These are phyloP conservation scores for Notarius quadriscutis DNA, from an alignment of 2,113 vertebrate species.

Conservation along the genomic window DNA sequence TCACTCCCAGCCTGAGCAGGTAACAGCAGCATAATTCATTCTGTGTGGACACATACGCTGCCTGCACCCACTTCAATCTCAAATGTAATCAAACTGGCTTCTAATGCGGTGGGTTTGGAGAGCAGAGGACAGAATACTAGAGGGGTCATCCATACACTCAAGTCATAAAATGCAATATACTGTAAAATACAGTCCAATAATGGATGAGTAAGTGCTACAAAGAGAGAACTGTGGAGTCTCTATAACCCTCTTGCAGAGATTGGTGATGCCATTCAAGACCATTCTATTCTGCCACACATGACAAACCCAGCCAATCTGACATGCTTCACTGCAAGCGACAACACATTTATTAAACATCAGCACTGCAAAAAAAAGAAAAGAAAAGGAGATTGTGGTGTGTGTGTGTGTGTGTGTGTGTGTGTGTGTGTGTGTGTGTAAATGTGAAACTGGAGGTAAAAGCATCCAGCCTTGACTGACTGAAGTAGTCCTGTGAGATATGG, in stretches of 20 bases:
- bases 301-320: constrained; percentile 42
- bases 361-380: constrained; percentile 23
- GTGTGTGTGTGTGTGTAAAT: constrained; percentile 26
- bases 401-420: constrained; percentile 10
- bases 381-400: background rate
- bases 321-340: constrained; percentile 67
- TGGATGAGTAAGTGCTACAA: constrained; percentile 10
- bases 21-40: constrained; percentile 63
- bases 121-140: constrained; percentile 3
- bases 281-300: constrained; percentile 30
- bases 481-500: constrained; percentile 9
- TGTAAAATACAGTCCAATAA: constrained; percentile 22
- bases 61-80: constrained; percentile 56
- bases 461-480: constrained; percentile 50
- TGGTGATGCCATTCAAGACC: constrained; percentile 33
- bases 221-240: constrained; percentile 3
- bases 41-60: constrained; percentile 40
- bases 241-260: constrained; percentile 20
- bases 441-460: constrained; percentile 46
- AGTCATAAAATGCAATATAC: constrained; percentile 11
- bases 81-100: constrained; percentile 68
- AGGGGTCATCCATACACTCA: background rate
- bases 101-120: constrained; percentile 40
- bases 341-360: constrained; percentile 72
- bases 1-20: constrained; percentile 54